These are phyloP conservation scores for Steinernema feltiae DNA, from an alignment of 1,140 invertebrate genomes.

Conservation along the genomic window DNA sequence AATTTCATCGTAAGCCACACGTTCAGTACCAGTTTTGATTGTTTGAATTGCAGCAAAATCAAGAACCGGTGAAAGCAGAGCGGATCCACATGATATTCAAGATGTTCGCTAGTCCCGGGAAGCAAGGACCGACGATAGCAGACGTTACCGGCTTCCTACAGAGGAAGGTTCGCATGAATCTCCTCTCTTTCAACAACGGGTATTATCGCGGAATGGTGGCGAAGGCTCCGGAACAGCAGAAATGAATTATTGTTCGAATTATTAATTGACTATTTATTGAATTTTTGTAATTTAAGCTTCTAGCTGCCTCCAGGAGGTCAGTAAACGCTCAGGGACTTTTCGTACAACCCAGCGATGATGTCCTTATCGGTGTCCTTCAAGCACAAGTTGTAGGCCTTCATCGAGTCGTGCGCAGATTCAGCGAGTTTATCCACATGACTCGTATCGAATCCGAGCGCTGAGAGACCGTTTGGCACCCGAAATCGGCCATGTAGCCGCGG, in stretches of 20 bases:
- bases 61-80: constrained; percentile 83
- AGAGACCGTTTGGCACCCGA: constrained; percentile 76
- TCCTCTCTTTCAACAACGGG: constrained; percentile 28
- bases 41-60: constrained; percentile 88
- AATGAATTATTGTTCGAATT: no score
- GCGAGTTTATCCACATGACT: constrained; percentile 73
- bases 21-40: constrained; percentile 80
- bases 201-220: no score
- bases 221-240: no score
- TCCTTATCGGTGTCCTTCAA: constrained; percentile 46
- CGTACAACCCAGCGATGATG: constrained; percentile 43
- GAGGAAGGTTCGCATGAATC: constrained; percentile 36
- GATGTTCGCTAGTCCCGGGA: constrained; percentile 73
- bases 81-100: constrained; percentile 92
- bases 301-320: no score
- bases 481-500: constrained; percentile 69
- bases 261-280: no score
- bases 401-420: constrained; percentile 61
- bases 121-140: constrained; percentile 33
- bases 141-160: constrained; percentile 47
- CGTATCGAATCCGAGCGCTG: constrained; percentile 69
- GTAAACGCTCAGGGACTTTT: constrained; percentile 51
- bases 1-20: constrained; percentile 62
- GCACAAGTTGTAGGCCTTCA: constrained; percentile 43
- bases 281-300: no score